A percentile compares a stretch with the other conserved stretches of the same genome.
phyloP scores from a whole-genome alignment of 2,888 invertebrate species.

The Physocephala rufipes region DNA sequence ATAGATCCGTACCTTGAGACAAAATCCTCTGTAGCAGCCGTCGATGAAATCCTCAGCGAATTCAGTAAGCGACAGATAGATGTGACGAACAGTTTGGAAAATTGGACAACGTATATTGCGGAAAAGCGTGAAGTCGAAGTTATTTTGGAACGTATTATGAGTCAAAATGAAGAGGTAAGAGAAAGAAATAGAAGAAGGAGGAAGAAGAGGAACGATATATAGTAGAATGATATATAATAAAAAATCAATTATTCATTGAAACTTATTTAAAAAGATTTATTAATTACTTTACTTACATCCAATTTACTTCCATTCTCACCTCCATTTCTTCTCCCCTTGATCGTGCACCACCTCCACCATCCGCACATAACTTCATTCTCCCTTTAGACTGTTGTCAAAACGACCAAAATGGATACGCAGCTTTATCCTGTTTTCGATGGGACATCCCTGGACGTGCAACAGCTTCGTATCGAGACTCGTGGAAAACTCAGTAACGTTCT shows the following conservation, averaged over 20 bases:
- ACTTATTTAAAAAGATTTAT: conserved; percentile 31
- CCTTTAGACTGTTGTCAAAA: conserved; percentile 76
- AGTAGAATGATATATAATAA: conserved; percentile 1
- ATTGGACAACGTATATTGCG: conserved; percentile 74
- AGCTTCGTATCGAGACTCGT: conserved; percentile 70
- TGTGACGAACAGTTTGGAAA: conserved; percentile 76
- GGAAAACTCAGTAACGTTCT: conserved; percentile 69
- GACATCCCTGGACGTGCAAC: conserved; percentile 70
- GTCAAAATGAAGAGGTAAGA: conserved; percentile 74
- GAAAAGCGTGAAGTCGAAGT: conserved; percentile 69
- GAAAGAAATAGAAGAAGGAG: background rate
- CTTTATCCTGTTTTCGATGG: conserved; percentile 79
- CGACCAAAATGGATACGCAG: conserved; percentile 75
- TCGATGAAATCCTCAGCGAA: conserved; percentile 75
- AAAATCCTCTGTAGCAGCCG: conserved; percentile 73
- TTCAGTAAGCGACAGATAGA: conserved; percentile 73
- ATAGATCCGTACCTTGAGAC: conserved; percentile 76
- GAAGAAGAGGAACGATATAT: background rate
- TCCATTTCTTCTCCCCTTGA: too few species aligned
- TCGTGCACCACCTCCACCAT: too few species aligned
- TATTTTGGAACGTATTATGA: conserved; percentile 69
- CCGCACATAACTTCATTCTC: conserved; percentile 1
- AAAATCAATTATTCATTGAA: conserved; percentile 17
- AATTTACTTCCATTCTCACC: conserved; percentile 35
- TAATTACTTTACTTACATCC: conserved; percentile 36